phyloP scores from a whole-genome alignment of 2,113 vertebrate species.

The Trichechus manatus region DNA sequence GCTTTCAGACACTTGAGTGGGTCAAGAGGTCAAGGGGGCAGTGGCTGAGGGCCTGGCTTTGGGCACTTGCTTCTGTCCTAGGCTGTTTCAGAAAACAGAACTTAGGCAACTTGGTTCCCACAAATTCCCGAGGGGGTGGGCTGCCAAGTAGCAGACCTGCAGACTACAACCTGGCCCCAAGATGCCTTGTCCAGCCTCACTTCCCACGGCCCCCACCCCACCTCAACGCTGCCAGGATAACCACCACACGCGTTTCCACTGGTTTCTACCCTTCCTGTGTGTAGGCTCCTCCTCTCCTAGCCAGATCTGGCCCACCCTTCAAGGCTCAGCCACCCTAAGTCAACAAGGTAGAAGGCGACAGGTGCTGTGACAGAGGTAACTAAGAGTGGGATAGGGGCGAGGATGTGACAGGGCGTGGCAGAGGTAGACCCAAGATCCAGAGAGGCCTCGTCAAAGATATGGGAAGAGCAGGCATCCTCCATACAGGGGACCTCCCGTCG shows the following conservation, averaged over 20 bases:
- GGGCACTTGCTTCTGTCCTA: too few species aligned
- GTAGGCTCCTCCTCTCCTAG: neutral
- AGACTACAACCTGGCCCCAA: neutral
- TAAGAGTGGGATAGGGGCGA: neutral
- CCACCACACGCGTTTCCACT: fast-evolving
- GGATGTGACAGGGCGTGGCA: neutral
- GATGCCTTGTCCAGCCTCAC: neutral
- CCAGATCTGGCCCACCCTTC: neutral
- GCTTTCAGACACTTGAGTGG: neutral
- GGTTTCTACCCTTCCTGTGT: neutral
- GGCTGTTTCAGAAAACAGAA: neutral
- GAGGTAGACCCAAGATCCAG: too few species aligned
- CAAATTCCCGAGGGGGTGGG: fast-evolving
- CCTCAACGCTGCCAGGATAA: fast-evolving
- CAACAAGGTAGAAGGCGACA: neutral
- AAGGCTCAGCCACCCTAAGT: neutral
- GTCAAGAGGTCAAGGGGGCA: fast-evolving
- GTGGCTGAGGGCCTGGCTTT: fast-evolving
- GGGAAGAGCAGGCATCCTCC: neutral
- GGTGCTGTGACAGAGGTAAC: neutral
- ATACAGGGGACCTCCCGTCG: too few species aligned
- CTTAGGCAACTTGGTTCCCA: neutral
- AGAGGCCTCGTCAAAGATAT: neutral
- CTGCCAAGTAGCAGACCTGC: neutral
- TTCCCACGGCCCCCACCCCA: fast-evolving